Percentiles rank a stretch among this genome's conserved stretches.
Conservation (phyloP, 2,888 invertebrate species). For the Hetaerina titia region DNA sequence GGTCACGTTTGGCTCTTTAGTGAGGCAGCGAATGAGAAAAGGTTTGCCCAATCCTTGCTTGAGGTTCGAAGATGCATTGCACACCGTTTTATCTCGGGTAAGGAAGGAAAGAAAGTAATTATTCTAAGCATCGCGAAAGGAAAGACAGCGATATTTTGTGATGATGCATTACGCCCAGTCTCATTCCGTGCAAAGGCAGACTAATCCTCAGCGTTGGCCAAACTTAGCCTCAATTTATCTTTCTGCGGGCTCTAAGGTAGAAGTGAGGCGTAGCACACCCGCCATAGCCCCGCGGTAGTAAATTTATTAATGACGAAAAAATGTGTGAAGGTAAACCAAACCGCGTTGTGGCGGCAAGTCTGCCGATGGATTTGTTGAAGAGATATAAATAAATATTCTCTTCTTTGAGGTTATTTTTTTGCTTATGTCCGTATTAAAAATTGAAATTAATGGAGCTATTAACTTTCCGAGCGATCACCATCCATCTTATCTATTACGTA, state of each 20-base stretch:
- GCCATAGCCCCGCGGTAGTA: neutral
- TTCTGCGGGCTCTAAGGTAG: neutral
- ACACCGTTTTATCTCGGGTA: neutral
- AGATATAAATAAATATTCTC: too few relatives aligned
- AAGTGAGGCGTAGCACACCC: neutral
- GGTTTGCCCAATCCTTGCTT: neutral
- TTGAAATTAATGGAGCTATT: too few relatives aligned
- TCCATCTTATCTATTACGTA: too few relatives aligned
- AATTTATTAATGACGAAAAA: neutral
- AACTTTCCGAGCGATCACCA: too few relatives aligned
- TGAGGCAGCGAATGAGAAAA: too few relatives aligned
- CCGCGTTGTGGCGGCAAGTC: too few relatives aligned
- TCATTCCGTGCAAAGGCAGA: slow-evolving; percentile 17
- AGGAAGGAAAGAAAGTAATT: neutral
- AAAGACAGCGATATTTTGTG: neutral
- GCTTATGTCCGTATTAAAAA: too few relatives aligned
- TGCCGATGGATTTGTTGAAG: too few relatives aligned
- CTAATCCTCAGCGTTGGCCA: slow-evolving; percentile 17
- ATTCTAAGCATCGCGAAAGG: slow-evolving; percentile 3
- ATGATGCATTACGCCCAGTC: too few relatives aligned
- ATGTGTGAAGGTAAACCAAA: neutral
- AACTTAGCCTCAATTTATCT: slow-evolving; percentile 6
- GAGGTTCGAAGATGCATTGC: neutral
- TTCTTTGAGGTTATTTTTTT: too few relatives aligned
- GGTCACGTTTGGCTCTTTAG: too few relatives aligned